Evolutionary conservation across 2,888 invertebrate species (phyloP), one percentile per base, ranked within the genome.

Genomic region (Apamea sordens): DNA sequence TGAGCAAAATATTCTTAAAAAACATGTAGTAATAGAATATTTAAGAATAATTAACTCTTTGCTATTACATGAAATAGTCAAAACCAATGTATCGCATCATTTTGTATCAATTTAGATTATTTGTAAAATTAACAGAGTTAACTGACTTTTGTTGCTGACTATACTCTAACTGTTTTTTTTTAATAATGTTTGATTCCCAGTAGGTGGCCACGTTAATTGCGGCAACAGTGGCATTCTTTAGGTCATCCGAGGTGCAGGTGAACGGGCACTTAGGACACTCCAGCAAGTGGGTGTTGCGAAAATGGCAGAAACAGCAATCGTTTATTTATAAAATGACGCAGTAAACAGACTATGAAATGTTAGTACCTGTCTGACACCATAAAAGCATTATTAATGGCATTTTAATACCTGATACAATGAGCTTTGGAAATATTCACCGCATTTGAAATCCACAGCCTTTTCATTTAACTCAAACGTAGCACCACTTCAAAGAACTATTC

Each of bases 401-500:
- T 69, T 78, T 61, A 53, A 21, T 70, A n/a, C 15, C n/a, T 1
- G 11, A 47, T 21, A 44, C 32, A 11, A 63, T 28, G 68, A 13
- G 13, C 67, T 36, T 77, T 32, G 7, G 47, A 56, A 28, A 59
- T n/a, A 24, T 59, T 68, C 2, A 4, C 47, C 24, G 3, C 36
- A 59, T 77, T 21, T 47, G 5, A n/a, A 77, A 28, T 28, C 63
- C 7, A 15, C 4, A 4, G 21, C 44, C 32, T 78, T 63, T 63
- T 15, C 18, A 41, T n/a, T 32, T 2, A n/a, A 65, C 24, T 44
- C 53, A 32, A 21, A 53, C 11, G 1, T 36, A 4, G 59, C 36
- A 15, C 10, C 11, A 21, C 36, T 50, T 81, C 59, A 59, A 65
- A 73, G 73, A 28, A 10, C 15, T 73, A 41, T 71, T 73, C 13